phyloP scores from a whole-genome alignment of 2,113 vertebrate genomes.

The Solea senegalensis region DNA sequence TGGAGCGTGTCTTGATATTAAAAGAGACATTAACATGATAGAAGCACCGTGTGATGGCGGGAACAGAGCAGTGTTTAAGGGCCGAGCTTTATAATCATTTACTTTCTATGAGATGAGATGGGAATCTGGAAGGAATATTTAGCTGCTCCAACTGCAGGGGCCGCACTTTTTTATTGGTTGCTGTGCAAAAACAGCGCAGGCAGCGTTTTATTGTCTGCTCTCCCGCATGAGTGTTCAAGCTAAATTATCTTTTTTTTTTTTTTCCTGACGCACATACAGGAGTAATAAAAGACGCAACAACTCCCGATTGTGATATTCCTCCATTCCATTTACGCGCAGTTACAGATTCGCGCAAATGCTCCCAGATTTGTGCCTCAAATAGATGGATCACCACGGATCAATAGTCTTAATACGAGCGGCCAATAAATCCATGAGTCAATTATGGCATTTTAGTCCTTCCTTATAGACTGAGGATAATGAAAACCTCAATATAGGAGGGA shows the following conservation, averaged over 20 bases:
- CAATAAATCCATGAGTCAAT: constrained; percentile 70
- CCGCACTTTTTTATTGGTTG: constrained; percentile 70
- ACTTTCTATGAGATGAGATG: constrained; percentile 65
- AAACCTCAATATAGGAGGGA: constrained; percentile 20
- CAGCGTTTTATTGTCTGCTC: constrained; percentile 69
- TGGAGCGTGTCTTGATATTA: constrained; percentile 60
- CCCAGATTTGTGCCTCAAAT: constrained; percentile 51
- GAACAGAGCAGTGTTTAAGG: constrained; percentile 65
- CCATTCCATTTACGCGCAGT: constrained; percentile 62
- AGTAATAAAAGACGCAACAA: constrained; percentile 66
- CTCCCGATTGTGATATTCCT: constrained; percentile 61
- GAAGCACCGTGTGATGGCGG: constrained; percentile 33
- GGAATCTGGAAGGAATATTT: constrained; percentile 63
- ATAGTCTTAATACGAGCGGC: constrained; percentile 57
- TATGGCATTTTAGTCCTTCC: constrained; percentile 42
- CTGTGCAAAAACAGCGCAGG: constrained; percentile 64
- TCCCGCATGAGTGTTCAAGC: constrained; percentile 64
- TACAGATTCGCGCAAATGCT: constrained; percentile 57
- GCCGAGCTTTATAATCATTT: constrained; percentile 66
- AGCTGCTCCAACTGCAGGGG: constrained; percentile 56
- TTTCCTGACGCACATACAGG: constrained; percentile 48
- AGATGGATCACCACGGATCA: constrained; percentile 64
- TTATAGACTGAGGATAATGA: constrained; percentile 4
- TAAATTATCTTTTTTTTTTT: constrained; percentile 66
- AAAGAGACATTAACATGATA: constrained; percentile 70